A percentile compares a stretch with the other conserved stretches of the same genome.
Conservation (phyloP, 2,797 vertebrate species). For the Peromyscus aztecus region DNA sequence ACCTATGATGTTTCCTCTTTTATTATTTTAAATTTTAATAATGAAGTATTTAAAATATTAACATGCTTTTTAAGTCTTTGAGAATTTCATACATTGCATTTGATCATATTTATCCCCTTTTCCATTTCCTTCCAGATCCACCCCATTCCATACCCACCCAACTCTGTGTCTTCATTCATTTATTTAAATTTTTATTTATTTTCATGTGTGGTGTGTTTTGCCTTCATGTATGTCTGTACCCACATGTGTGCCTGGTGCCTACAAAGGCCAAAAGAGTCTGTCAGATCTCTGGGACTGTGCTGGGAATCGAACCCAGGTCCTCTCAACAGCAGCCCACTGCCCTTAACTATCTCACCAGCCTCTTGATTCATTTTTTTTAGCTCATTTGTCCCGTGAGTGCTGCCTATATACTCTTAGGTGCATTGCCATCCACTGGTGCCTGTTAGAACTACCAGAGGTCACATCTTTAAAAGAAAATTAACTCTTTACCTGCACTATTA, state of each 20-base stretch:
- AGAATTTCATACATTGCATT: not conserved
- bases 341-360: not conserved
- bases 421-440: no score
- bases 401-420: not conserved
- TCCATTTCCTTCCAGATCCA: not conserved
- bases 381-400: not conserved
- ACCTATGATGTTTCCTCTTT: not conserved
- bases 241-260: not conserved
- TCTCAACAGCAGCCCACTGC: not conserved
- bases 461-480: not conserved
- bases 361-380: not conserved
- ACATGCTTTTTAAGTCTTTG: not conserved
- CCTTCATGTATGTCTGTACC: not conserved
- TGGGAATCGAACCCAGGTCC: not conserved
- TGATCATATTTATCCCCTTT: not conserved
- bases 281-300: not conserved
- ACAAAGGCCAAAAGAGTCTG: not conserved
- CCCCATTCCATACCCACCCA: not conserved
- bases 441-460: not conserved
- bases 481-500: not conserved
- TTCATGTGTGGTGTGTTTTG: not conserved
- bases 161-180: not conserved
- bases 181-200: not conserved
- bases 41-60: not conserved
- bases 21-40: not conserved